Evolutionary conservation across 2,797 vertebrate species (phyloP).

Genomic region (Sebastes kiyomatsui): DNA sequence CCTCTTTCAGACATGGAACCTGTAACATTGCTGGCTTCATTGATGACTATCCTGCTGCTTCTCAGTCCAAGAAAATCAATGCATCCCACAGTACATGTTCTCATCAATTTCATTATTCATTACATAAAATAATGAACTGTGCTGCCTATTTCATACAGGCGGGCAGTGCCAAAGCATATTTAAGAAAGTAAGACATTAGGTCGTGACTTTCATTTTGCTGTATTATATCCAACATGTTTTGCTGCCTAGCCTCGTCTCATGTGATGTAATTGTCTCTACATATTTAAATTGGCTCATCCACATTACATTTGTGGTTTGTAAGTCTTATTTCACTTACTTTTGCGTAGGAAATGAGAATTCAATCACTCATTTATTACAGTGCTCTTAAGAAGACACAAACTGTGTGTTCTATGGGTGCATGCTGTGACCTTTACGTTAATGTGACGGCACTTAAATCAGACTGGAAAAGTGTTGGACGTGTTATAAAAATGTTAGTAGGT

Average conservation of each 20-base stretch:
- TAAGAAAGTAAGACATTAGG: not conserved
- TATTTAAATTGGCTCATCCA: not conserved
- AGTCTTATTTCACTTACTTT: not conserved
- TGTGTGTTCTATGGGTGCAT: not conserved
- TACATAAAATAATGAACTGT: not conserved
- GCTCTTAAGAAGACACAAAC: not conserved
- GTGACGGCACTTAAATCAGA: not conserved
- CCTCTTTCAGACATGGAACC: not conserved
- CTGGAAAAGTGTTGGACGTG: not conserved
- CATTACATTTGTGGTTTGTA: not conserved
- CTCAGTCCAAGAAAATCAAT: not conserved
- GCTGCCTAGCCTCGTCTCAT: rapidly evolving
- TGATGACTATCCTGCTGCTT: not conserved
- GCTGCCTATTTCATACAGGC: not conserved
- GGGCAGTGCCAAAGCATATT: not conserved
- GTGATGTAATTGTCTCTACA: not conserved
- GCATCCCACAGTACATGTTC: not conserved
- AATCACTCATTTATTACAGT: not conserved
- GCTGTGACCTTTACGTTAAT: not conserved
- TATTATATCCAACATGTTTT: not conserved
- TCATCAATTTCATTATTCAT: not conserved
- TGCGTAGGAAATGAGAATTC: not conserved
- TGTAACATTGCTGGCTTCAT: not conserved
- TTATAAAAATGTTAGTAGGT: not conserved
- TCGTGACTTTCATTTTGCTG: not conserved